Evolutionary conservation across 2,797 vertebrate genomes (phyloP).

Genomic region (Hypotaenidia okinawae): DNA sequence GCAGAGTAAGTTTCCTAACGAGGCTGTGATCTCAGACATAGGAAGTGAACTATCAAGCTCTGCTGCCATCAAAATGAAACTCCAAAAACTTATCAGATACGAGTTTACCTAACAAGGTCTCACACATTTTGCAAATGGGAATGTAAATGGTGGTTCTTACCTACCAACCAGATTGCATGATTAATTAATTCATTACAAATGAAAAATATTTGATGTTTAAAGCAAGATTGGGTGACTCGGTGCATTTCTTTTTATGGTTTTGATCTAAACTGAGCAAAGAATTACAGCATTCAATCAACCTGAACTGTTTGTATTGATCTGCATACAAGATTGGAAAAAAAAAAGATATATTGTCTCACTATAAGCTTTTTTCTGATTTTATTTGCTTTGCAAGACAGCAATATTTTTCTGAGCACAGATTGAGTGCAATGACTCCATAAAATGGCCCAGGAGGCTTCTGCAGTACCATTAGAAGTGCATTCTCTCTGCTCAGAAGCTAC

Average conservation of each 20-base stretch:
- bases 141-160: conserved; percentile 29
- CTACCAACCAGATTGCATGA: neutral
- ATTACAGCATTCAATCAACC: conserved; percentile 30
- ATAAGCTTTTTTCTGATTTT: conserved; percentile 40
- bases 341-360: conserved; percentile 41
- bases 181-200: conserved; percentile 31
- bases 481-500: neutral
- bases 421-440: conserved; percentile 31
- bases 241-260: conserved; percentile 22
- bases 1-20: neutral
- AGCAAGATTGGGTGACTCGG: neutral
- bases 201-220: neutral
- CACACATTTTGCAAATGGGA: conserved; percentile 19
- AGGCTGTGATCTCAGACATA: neutral
- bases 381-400: conserved; percentile 52
- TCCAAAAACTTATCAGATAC: neutral
- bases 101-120: conserved; percentile 18
- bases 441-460: conserved; percentile 37
- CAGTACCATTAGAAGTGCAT: neutral
- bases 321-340: neutral
- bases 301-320: conserved; percentile 59
- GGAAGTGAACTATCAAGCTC: neutral
- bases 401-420: conserved; percentile 42
- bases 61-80: neutral
- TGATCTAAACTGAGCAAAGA: conserved; percentile 22